A percentile compares a stretch with the other conserved stretches of the same genome.
These are phyloP conservation scores for Caenorhabditis brenneri DNA, from an alignment of 1,140 invertebrate genomes.

Conservation along the genomic window DNA sequence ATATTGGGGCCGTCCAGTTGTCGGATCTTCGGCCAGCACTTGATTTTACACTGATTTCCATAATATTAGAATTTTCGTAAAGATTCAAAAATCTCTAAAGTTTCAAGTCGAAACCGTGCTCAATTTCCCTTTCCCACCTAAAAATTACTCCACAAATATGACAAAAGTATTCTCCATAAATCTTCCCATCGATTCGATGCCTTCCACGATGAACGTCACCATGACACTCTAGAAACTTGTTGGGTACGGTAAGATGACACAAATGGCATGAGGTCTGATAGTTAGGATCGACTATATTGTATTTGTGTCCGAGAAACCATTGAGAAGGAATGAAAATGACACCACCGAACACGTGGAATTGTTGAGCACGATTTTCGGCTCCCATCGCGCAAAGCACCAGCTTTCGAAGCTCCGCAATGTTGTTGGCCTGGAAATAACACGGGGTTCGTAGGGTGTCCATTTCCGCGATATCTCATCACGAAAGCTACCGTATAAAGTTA, in stretches of 20 bases:
- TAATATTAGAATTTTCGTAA: too few relatives aligned
- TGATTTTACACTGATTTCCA: too few relatives aligned
- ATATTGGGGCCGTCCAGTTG: too few relatives aligned
- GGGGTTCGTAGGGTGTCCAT: too few relatives aligned
- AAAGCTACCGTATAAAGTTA: too few relatives aligned
- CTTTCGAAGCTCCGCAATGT: not conserved
- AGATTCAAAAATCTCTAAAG: too few relatives aligned
- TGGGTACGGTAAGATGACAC: not conserved
- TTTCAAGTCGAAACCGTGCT: too few relatives aligned
- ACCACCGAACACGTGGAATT: not conserved
- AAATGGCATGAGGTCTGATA: not conserved
- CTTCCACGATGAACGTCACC: slow-evolving; percentile 24
- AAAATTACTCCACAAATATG: not conserved
- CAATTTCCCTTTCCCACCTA: too few relatives aligned
- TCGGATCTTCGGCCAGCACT: too few relatives aligned
- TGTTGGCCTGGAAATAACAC: not conserved
- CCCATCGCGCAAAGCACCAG: not conserved
- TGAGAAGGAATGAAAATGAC: not conserved
- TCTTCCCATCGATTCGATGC: not conserved
- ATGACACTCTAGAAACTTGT: not conserved
- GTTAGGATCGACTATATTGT: not conserved
- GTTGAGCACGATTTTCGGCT: not conserved
- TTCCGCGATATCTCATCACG: too few relatives aligned
- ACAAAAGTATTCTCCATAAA: slow-evolving; percentile 3
- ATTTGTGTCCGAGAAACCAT: not conserved